A percentile compares a stretch with the other conserved stretches of the same genome.
phyloP scores from a whole-genome alignment of 2,113 vertebrate genomes.

The Hippocampus zosterae region DNA sequence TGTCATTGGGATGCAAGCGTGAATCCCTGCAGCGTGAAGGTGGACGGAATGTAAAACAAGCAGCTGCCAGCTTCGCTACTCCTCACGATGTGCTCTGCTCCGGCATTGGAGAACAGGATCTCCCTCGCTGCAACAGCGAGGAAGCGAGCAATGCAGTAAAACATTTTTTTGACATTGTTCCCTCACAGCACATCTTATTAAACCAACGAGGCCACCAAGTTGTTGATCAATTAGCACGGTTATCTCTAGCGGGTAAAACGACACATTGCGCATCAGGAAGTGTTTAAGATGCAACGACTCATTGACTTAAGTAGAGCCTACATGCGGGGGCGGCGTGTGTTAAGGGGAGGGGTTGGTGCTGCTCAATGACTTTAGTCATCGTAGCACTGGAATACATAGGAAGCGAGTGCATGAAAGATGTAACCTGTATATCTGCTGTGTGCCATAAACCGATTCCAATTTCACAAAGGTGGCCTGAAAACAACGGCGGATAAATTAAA shows the following conservation, averaged over 20 bases:
- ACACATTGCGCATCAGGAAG: slow-evolving; percentile 43
- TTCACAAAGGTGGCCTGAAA: slow-evolving; percentile 23
- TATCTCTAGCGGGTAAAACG: slow-evolving; percentile 52
- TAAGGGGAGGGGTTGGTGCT: slow-evolving; percentile 19
- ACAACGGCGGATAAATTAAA: slow-evolving; percentile 29
- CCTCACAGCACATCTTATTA: slow-evolving; percentile 14
- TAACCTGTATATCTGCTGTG: slow-evolving; percentile 7
- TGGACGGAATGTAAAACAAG: slow-evolving; percentile 52
- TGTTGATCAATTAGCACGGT: slow-evolving; percentile 46
- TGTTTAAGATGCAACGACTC: slow-evolving; percentile 50
- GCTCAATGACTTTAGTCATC: slow-evolving; percentile 53
- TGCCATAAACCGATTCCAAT: slow-evolving; percentile 43
- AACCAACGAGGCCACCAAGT: slow-evolving; percentile 1
- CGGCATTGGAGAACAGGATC: slow-evolving; percentile 15
- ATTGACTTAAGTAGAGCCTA: slow-evolving; percentile 31
- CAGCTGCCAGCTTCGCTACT: slow-evolving; percentile 24
- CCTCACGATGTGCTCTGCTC: slow-evolving; percentile 17
- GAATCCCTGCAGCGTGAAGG: slow-evolving; percentile 35
- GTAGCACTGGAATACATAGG: slow-evolving; percentile 14
- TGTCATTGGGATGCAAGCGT: slow-evolving; percentile 50
- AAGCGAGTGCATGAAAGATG: slow-evolving; percentile 6
- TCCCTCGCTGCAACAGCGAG: slow-evolving; percentile 14
- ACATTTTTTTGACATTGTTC: not conserved
- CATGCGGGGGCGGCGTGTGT: not conserved
- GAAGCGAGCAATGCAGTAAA: slow-evolving; percentile 16